Evolutionary conservation across 2,888 invertebrate species (phyloP), one percentile per base, ranked within the genome.

Genomic region (Petrolisthes cinctipes): DNA sequence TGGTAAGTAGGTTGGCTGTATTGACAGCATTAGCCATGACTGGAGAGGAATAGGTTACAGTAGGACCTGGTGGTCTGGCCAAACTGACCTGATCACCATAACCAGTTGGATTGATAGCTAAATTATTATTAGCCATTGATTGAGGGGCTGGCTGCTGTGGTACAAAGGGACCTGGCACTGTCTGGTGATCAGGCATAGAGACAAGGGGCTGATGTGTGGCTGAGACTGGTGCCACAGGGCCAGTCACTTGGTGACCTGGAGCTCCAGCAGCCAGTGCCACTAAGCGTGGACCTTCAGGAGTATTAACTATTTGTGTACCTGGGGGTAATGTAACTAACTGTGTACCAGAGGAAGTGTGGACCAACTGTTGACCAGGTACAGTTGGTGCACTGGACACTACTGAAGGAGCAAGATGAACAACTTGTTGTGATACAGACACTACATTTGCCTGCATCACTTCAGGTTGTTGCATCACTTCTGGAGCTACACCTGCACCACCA

Each of bases 331-430:
- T 84, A 3, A 88, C 88, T 20, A 88, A 75, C 71, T 88, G 88
- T 5, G 88, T 84, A 61, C 88, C 88, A 37, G 88, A 88, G 14
- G 88, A 88, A 20, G 88, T 88, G 56, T 88, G 88, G 54, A 88
- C 88, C 66, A 85, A 56, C 82, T 88, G 88, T 37, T 88, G 88
- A 73, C 76, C 82, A 51, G 87, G 54, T 17, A 80, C 87, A 56
- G 85, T 23, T 53, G 88, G 53, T 17, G 88, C 37, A 68, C 73
- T 85, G 5, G 88, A 88, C 53, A 85, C 88, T 3, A 87, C 86
- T n/a, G 86, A 78, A 5, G 86, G 86, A 78, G 86, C 83, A 56
- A 83, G 57, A 6, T 83, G 80, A 53, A 83, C 83, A 5, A 87
- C 86, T 5, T 83, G 83, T 57, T 87, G 86, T 5, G 86, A 79